These are phyloP conservation scores for Anticlea derivata DNA, from an alignment of 2,888 invertebrate genomes.

Conservation along the genomic window DNA sequence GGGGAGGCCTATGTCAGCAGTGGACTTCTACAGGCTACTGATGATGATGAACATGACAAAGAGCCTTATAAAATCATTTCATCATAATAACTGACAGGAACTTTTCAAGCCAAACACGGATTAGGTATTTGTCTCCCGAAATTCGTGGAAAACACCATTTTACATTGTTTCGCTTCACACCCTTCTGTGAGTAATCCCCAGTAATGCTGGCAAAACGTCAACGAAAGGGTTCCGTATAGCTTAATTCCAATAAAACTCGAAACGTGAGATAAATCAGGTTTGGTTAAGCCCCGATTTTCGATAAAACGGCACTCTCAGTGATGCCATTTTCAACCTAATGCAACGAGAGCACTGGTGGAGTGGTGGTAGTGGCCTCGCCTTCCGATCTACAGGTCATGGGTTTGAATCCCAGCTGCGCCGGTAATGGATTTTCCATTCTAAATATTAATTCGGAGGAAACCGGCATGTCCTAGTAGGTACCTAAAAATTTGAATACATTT, in stretches of 20 bases:
- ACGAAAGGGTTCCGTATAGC: conserved; percentile 73
- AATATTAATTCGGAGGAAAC: no score
- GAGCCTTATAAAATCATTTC: conserved; percentile 2
- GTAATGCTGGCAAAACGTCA: conserved; percentile 67
- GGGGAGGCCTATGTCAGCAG: no score
- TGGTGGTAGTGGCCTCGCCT: no score
- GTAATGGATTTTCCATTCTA: no score
- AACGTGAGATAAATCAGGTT: conserved; percentile 71
- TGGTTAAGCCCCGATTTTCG: conserved; percentile 13
- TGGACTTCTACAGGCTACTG: no score
- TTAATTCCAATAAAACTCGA: conserved; percentile 78
- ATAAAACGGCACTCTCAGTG: not conserved
- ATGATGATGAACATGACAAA: no score
- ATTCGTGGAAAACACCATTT: conserved; percentile 45
- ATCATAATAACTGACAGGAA: conserved; percentile 7
- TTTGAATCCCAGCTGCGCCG: no score
- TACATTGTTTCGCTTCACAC: conserved; percentile 50
- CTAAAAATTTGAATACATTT: no score
- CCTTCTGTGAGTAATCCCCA: conserved; percentile 62
- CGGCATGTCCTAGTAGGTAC: no score
- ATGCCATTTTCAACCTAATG: no score
- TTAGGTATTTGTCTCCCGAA: conserved; percentile 39
- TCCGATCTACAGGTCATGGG: no score
- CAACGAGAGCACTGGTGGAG: no score
- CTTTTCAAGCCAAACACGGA: conserved; percentile 40